These are phyloP conservation scores for Helogale parvula DNA, from an alignment of 2,113 vertebrate species.

Conservation along the genomic window DNA sequence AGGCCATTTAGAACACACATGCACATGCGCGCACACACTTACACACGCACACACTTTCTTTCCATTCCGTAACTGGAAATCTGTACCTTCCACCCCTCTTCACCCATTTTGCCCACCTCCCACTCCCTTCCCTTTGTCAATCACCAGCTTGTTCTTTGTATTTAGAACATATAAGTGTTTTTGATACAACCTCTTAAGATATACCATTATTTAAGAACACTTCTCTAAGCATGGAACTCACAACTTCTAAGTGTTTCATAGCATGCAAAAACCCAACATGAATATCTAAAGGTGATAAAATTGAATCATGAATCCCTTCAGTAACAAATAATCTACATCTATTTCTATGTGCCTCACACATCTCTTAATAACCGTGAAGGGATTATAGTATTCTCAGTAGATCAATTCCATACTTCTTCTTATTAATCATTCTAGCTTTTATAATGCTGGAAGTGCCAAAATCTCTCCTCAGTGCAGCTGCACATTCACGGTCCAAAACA, in stretches of 20 bases:
- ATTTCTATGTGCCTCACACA: constrained; percentile 60
- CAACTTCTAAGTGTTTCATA: constrained; percentile 23
- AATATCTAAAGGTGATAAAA: constrained; percentile 49
- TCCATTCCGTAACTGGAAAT: not conserved
- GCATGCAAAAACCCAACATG: not conserved
- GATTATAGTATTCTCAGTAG: constrained; percentile 62
- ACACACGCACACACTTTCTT: not conserved
- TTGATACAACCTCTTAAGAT: not conserved
- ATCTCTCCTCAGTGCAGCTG: constrained; percentile 77
- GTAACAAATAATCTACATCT: constrained; percentile 62
- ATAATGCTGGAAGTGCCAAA: constrained; percentile 68
- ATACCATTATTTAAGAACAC: not conserved
- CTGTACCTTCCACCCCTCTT: not conserved
- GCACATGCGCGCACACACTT: not conserved
- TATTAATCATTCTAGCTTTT: constrained; percentile 78
- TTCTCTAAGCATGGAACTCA: not conserved
- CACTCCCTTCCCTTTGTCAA: not conserved
- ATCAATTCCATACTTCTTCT: constrained; percentile 63
- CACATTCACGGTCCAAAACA: constrained; percentile 64
- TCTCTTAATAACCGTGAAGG: constrained; percentile 67
- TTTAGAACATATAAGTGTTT: not conserved
- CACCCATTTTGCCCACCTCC: not conserved
- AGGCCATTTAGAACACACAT: not conserved
- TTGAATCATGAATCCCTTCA: constrained; percentile 37
- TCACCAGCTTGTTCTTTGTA: not conserved